A percentile compares a stretch with the other conserved stretches of the same genome.
These are phyloP conservation scores for Limnephilus marmoratus DNA, from an alignment of 2,888 invertebrate genomes.

Conservation along the genomic window DNA sequence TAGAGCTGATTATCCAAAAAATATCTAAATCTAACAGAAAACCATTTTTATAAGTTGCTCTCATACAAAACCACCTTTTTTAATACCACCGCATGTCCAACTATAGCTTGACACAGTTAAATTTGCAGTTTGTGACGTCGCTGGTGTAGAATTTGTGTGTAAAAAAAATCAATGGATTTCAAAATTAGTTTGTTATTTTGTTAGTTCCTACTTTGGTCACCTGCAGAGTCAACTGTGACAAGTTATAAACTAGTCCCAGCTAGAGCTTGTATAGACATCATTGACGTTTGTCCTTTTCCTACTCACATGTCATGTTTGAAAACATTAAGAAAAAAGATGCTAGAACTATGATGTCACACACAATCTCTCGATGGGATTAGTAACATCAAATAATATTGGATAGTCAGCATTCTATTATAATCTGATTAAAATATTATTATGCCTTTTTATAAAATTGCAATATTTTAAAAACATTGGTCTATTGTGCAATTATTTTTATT, in stretches of 20 bases:
- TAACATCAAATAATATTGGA: background rate
- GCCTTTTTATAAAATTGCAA: constrained; percentile 3
- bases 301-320: too few species aligned
- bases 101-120: background rate
- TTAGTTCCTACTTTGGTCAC: too few species aligned
- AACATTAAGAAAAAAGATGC: too few species aligned
- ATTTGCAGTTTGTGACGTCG: background rate
- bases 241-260: background rate
- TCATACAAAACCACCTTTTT: background rate
- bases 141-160: background rate
- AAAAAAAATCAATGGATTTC: too few species aligned
- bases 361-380: too few species aligned
- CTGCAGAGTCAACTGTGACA: background rate
- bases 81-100: too few species aligned
- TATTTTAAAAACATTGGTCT: background rate
- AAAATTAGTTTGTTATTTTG: too few species aligned
- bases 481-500: background rate
- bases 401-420: background rate
- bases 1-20: background rate
- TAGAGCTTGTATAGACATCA: too few species aligned
- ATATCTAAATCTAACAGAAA: background rate
- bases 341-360: too few species aligned
- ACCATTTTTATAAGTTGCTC: background rate
- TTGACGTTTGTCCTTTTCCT: too few species aligned
- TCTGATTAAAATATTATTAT: constrained; percentile 6